These are phyloP conservation scores for Venturia canescens DNA, from an alignment of 1,140 invertebrate genomes.

Conservation along the genomic window DNA sequence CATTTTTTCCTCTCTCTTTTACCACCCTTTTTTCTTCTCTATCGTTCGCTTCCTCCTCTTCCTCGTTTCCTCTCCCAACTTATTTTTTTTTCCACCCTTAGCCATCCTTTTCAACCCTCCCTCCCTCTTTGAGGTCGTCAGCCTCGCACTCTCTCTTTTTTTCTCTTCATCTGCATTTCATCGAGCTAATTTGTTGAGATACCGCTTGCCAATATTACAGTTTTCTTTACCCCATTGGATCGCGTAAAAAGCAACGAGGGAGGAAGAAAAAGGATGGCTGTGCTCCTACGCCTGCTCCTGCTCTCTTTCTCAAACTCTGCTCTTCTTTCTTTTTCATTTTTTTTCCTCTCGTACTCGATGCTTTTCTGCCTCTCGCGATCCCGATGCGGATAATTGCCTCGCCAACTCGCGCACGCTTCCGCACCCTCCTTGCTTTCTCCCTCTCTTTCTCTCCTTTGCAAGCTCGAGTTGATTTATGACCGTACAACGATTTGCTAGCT, in stretches of 20 bases:
- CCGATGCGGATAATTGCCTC: slow-evolving; percentile 67
- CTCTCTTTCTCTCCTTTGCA: slow-evolving; percentile 25
- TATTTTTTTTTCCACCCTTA: slow-evolving; percentile 22
- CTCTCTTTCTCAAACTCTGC: background rate
- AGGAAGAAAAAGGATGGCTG: slow-evolving; percentile 10
- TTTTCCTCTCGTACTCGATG: slow-evolving; percentile 37
- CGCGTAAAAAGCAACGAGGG: slow-evolving; percentile 57
- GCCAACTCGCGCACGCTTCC: slow-evolving; percentile 46
- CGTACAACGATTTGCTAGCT: slow-evolving; percentile 43
- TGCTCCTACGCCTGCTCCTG: slow-evolving; percentile 3
- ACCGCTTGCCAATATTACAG: slow-evolving; percentile 77
- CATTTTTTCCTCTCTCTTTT: slow-evolving; percentile 50
- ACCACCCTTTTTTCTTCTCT: slow-evolving; percentile 48
- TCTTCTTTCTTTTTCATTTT: slow-evolving; percentile 46
- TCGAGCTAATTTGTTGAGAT: slow-evolving; percentile 77
- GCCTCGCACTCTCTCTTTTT: slow-evolving; percentile 40
- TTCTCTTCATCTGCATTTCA: slow-evolving; percentile 74
- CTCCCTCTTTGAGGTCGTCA: slow-evolving; percentile 27
- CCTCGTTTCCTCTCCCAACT: slow-evolving; percentile 29
- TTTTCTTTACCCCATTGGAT: slow-evolving; percentile 69
- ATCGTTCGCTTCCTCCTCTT: slow-evolving; percentile 49
- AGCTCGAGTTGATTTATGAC: slow-evolving; percentile 48
- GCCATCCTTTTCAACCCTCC: slow-evolving; percentile 12
- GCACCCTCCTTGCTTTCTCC: background rate
- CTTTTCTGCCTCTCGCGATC: slow-evolving; percentile 55